A percentile compares a stretch with the other conserved stretches of the same genome.
These are phyloP conservation scores for Discoglossus pictus DNA, from an alignment of 2,797 vertebrate genomes.

Conservation along the genomic window DNA sequence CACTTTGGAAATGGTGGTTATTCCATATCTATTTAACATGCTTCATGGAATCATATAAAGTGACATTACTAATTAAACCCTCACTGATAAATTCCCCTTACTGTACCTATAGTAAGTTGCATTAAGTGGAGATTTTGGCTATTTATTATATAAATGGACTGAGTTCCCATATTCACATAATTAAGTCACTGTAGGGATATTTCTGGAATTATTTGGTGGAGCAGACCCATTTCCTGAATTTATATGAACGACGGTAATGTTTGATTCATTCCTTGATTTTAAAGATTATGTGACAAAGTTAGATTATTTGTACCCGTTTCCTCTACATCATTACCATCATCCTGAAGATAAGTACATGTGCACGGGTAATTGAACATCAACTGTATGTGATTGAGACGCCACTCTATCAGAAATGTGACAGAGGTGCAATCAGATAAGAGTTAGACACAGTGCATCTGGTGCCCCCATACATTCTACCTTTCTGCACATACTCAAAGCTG, in stretches of 20 bases:
- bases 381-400: slow-evolving; percentile 42
- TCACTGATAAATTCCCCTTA: no score
- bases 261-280: slow-evolving; percentile 47
- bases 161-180: not conserved
- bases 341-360: slow-evolving; percentile 42
- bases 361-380: slow-evolving; percentile 49
- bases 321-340: slow-evolving; percentile 37
- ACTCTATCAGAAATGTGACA: slow-evolving; percentile 33
- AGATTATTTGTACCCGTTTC: slow-evolving; percentile 45
- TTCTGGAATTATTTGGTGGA: slow-evolving; percentile 13
- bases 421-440: slow-evolving; percentile 20
- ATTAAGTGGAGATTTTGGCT: no score
- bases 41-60: no score
- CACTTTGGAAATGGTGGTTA: no score
- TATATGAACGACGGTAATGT: slow-evolving; percentile 22
- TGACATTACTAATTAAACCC: no score
- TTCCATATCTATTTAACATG: no score
- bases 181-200: not conserved
- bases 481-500: no score
- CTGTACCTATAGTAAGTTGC: no score
- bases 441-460: slow-evolving; percentile 10
- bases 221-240: slow-evolving; percentile 7
- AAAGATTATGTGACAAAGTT: slow-evolving; percentile 43
- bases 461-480: slow-evolving; percentile 6
- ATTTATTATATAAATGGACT: no score